phyloP scores from a whole-genome alignment of 1,140 invertebrate species.

The Dendrolimus punctatus region DNA sequence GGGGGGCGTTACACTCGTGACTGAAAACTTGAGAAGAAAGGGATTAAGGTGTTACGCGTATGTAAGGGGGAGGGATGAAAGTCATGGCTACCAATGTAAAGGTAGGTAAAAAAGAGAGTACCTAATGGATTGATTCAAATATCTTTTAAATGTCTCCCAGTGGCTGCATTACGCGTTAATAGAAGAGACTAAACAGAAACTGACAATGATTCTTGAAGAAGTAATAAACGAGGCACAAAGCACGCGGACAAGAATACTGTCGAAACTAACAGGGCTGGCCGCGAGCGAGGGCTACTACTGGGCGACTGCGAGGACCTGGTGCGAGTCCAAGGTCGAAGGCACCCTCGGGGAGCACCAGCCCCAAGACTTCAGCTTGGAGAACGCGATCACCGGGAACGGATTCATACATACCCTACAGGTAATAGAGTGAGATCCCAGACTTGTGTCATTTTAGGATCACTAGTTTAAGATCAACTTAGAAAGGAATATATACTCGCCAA shows the following conservation, averaged over 20 bases:
- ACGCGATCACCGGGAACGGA: conserved; percentile 27
- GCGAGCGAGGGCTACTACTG: conserved; percentile 32
- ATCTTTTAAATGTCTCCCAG: conserved; percentile 18
- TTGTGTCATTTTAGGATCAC: too few relatives aligned
- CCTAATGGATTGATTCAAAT: too few relatives aligned
- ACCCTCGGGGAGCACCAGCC: not conserved
- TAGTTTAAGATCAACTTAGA: too few relatives aligned
- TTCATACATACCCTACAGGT: conserved; percentile 42
- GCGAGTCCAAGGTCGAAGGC: not conserved
- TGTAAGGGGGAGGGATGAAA: too few relatives aligned
- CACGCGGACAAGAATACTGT: not conserved
- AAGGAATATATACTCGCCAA: too few relatives aligned
- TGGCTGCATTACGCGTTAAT: conserved; percentile 32
- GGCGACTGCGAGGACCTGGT: conserved; percentile 23
- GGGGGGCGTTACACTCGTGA: too few relatives aligned
- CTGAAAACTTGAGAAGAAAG: too few relatives aligned
- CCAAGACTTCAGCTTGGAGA: conserved; percentile 8
- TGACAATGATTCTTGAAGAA: conserved; percentile 19
- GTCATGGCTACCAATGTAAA: too few relatives aligned
- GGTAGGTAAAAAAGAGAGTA: too few relatives aligned
- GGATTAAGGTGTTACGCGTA: too few relatives aligned
- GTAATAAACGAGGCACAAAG: conserved; percentile 13
- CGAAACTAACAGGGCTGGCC: conserved; percentile 4
- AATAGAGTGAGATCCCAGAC: too few relatives aligned
- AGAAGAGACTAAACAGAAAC: conserved; percentile 13